Conservation (phyloP, 2,888 invertebrate genomes). For the Eucera pruinosa region DNA sequence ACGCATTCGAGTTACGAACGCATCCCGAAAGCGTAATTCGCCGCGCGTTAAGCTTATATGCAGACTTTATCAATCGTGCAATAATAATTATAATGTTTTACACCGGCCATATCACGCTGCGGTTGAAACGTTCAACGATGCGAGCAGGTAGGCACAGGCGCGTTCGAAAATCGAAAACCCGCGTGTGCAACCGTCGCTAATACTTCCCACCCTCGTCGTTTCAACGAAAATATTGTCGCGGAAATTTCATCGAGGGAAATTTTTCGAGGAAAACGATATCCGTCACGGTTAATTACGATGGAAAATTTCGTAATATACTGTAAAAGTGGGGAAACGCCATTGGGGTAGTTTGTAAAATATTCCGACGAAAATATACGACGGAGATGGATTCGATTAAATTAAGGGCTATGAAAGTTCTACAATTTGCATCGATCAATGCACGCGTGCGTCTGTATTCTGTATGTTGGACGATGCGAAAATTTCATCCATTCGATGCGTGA, state of each 20-base stretch:
- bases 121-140: constrained; percentile 32
- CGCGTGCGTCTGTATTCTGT: neutral
- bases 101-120: constrained; percentile 52
- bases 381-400: constrained; percentile 20
- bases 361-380: neutral
- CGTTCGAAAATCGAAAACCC: constrained; percentile 40
- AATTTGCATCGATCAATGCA: constrained; percentile 14
- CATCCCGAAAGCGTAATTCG: constrained; percentile 52
- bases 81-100: constrained; percentile 63
- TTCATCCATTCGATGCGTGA: neutral
- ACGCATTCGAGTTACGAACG: too few species aligned
- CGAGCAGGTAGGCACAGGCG: neutral
- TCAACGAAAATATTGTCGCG: constrained; percentile 38
- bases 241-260: constrained; percentile 4
- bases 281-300: constrained; percentile 9
- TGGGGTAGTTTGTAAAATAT: constrained; percentile 10
- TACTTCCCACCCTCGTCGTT: constrained; percentile 64
- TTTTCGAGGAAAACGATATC: neutral
- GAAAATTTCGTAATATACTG: constrained; percentile 8
- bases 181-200: constrained; percentile 54
- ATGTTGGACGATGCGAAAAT: constrained; percentile 3
- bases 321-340: neutral
- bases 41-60: constrained; percentile 38
- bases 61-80: constrained; percentile 49
- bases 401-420: neutral